Percentiles rank a stretch among this genome's conserved stretches.
Conservation (phyloP, 2,888 invertebrate genomes). For the Cephalotes varians region DNA sequence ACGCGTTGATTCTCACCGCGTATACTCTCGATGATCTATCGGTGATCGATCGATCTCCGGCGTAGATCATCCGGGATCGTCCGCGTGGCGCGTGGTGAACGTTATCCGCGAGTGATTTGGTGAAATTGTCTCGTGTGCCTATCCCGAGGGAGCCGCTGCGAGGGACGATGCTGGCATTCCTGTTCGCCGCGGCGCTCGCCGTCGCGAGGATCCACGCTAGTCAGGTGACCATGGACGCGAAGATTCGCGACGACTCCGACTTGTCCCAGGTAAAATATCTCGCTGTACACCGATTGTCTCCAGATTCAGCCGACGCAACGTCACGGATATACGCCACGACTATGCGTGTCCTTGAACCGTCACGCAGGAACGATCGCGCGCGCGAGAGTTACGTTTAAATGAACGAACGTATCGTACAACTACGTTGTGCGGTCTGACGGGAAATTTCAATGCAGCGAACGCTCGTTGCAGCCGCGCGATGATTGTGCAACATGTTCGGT, state of each 20-base stretch:
- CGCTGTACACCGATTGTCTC: not conserved
- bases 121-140: constrained; percentile 47
- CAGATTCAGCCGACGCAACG: not conserved
- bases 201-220: constrained; percentile 63
- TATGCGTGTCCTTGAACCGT: constrained; percentile 62
- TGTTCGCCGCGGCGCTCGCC: constrained; percentile 58
- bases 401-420: constrained; percentile 13
- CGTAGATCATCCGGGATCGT: constrained; percentile 9
- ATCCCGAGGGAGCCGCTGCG: constrained; percentile 9
- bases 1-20: not conserved
- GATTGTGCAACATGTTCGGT: constrained; percentile 39
- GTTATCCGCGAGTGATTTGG: constrained; percentile 46
- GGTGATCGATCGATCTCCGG: constrained; percentile 14
- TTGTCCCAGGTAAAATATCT: constrained; percentile 76
- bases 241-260: constrained; percentile 82
- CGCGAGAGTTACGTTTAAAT: constrained; percentile 33
- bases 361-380: constrained; percentile 32
- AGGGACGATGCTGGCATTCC: constrained; percentile 56
- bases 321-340: constrained; percentile 23
- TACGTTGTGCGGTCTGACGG: constrained; percentile 7
- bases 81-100: constrained; percentile 41
- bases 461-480: not conserved
- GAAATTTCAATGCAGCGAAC: constrained; percentile 33
- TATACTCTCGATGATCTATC: constrained; percentile 8
- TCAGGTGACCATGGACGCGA: constrained; percentile 78